Evolutionary conservation across 2,888 invertebrate species (phyloP).

Genomic region (Eudasyphora cyanicolor): DNA sequence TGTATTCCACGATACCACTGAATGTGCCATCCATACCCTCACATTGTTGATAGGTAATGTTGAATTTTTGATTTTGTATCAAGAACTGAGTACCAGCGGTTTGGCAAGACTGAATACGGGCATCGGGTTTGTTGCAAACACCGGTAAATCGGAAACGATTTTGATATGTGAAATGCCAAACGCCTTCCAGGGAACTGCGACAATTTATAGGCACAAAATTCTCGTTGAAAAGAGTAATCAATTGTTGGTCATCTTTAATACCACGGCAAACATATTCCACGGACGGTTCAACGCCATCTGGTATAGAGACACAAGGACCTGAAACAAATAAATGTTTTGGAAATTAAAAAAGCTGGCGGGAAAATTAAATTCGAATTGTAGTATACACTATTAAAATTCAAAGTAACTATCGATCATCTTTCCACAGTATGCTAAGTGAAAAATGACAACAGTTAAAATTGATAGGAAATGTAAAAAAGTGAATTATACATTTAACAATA

Average conservation of each 20-base stretch:
- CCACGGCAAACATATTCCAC: slow-evolving; percentile 89
- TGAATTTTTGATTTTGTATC: slow-evolving; percentile 97
- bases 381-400: no score
- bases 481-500: no score
- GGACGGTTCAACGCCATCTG: slow-evolving; percentile 84
- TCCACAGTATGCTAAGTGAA: no score
- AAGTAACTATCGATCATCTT: no score
- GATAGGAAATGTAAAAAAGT: no score
- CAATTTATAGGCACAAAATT: slow-evolving; percentile 95
- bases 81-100: slow-evolving; percentile 97
- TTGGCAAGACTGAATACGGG: slow-evolving; percentile 95
- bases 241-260: slow-evolving; percentile 88
- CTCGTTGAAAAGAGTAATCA: slow-evolving; percentile 92
- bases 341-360: no score
- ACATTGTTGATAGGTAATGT: slow-evolving; percentile 95
- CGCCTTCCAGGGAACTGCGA: slow-evolving; percentile 94
- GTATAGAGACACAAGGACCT: slow-evolving; percentile 89
- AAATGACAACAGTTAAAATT: no score
- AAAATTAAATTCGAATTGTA: no score
- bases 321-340: no score
- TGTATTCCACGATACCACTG: slow-evolving; percentile 94
- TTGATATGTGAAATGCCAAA: slow-evolving; percentile 97
- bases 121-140: slow-evolving; percentile 93
- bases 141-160: slow-evolving; percentile 95
- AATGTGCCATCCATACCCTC: slow-evolving; percentile 94